Percentiles rank a stretch among this genome's conserved stretches.
These are phyloP conservation scores for Drosophila neoperkinsi DNA, from an alignment of 2,888 invertebrate genomes.

Conservation along the genomic window DNA sequence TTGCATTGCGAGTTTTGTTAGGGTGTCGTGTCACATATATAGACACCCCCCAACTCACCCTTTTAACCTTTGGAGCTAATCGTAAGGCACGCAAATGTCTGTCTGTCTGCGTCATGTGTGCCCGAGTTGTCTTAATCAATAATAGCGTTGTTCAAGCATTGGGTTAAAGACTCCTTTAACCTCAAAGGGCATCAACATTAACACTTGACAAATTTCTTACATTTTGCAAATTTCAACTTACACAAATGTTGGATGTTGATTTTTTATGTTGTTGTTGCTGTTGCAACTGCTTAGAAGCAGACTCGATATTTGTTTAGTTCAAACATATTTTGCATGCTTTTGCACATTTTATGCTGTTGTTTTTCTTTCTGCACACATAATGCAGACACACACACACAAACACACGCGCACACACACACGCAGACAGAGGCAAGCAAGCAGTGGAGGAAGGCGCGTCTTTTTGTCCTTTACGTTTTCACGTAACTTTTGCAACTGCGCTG, in stretches of 20 bases:
- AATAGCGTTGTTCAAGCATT: constrained; percentile 40
- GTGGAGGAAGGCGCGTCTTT: constrained; percentile 31
- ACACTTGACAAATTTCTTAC: constrained; percentile 10
- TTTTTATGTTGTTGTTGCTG: constrained; percentile 1
- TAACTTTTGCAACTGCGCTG: constrained; percentile 77
- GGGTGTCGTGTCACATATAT: constrained; percentile 2
- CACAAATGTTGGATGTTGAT: constrained; percentile 23
- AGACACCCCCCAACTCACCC: constrained; percentile 8
- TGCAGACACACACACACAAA: constrained; percentile 35
- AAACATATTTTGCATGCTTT: constrained; percentile 38
- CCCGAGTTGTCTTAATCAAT: constrained; percentile 64
- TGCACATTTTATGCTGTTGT: constrained; percentile 49
- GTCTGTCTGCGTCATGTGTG: constrained; percentile 39
- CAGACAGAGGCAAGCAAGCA: constrained; percentile 5
- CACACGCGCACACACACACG: constrained; percentile 16
- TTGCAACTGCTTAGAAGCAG: constrained; percentile 16
- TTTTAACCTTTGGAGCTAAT: constrained; percentile 19
- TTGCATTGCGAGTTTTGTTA: constrained; percentile 27
- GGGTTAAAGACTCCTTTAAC: constrained; percentile 54
- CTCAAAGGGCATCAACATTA: constrained; percentile 18
- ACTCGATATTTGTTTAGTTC: constrained; percentile 17
- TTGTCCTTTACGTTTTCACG: constrained; percentile 74
- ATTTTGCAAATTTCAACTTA: constrained; percentile 32
- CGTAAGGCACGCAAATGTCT: constrained; percentile 57
- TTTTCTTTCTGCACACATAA: constrained; percentile 49